Evolutionary conservation across 2,888 invertebrate genomes (phyloP), one percentile per base, ranked within the genome.

Genomic region (Platycheirus albimanus): DNA sequence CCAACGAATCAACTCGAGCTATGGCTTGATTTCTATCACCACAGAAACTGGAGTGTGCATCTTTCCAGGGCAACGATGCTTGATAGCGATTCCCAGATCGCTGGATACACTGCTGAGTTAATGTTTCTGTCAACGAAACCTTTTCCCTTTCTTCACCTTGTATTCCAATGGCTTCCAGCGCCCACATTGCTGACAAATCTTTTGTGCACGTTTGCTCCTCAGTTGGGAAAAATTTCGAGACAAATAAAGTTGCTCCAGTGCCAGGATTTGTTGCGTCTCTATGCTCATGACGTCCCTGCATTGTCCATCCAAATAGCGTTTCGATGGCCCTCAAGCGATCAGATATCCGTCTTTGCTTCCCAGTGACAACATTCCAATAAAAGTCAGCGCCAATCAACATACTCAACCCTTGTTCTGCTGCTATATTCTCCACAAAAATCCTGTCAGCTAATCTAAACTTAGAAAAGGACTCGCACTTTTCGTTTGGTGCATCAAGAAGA

Each of bases 291-390:
- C 13, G 51, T n/a, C 51, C 38, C 20, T 51, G 38, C 19, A 67
- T 52, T 36, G 28, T 67, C 67, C 67, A 67, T n/a, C 45, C 45
- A 30, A 63, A 63, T 1, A 63, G 47, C 1, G 63, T 64, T 15
- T 52, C 67, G 11, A 52, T 20, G 0, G 28, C 41, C 20, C 13
- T 52, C 17, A 66, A 66, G 3, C 41, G 36, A 1, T 19, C 13
- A 38, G 51, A n/a, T 28, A 66, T 33, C 20, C 7, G 4, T 10
- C 15, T 52, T 30, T 24, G 51, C 10, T 28, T 38, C 7, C 66
- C 52, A 15, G 24, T 51, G 10, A 64, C 33, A 43, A 43, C 7
- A 17, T 43, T 17, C 43, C 43, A 43, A 11, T 43, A 43, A 15
- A 8, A 17, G 17, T 43, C 17, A 15, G 43, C 38, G 38, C 38